These are phyloP conservation scores for Solea solea DNA, from an alignment of 2,113 vertebrate species.

Conservation along the genomic window DNA sequence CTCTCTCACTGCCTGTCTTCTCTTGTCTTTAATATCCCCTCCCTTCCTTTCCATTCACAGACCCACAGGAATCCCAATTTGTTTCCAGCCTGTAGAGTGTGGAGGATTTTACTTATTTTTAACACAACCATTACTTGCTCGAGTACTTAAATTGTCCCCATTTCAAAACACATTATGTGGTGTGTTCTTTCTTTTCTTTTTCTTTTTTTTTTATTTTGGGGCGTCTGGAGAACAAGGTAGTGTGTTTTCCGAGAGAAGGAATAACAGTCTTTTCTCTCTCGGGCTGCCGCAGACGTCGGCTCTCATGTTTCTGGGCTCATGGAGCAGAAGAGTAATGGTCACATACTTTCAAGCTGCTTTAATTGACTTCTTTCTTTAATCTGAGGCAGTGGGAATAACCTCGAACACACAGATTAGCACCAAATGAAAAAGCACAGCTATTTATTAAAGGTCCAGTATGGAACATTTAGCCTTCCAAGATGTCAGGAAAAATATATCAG, in stretches of 20 bases:
- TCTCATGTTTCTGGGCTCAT: background rate
- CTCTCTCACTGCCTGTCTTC: slow-evolving; percentile 35
- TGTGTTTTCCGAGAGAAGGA: background rate
- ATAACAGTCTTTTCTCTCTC: background rate
- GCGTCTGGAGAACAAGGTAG: background rate
- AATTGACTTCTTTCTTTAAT: background rate
- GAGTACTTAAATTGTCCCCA: background rate
- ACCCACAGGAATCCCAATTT: slow-evolving; percentile 26
- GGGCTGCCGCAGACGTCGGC: background rate
- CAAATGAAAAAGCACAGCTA: too few relatives aligned
- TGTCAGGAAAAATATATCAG: too few relatives aligned
- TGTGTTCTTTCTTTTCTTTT: background rate
- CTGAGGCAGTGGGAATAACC: background rate
- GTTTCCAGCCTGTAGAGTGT: background rate
- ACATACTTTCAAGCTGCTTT: background rate
- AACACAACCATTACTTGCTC: background rate
- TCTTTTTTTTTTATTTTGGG: background rate
- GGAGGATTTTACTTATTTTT: slow-evolving; percentile 11
- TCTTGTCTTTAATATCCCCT: background rate
- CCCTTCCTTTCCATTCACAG: slow-evolving; percentile 1
- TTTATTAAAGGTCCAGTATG: too few relatives aligned
- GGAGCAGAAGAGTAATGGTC: background rate
- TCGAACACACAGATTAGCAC: background rate
- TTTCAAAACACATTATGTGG: slow-evolving; percentile 2
- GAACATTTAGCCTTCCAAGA: background rate